Evolutionary conservation across 1,140 invertebrate species (phyloP).

Genomic region (Parasteatoda tepidariorum): DNA sequence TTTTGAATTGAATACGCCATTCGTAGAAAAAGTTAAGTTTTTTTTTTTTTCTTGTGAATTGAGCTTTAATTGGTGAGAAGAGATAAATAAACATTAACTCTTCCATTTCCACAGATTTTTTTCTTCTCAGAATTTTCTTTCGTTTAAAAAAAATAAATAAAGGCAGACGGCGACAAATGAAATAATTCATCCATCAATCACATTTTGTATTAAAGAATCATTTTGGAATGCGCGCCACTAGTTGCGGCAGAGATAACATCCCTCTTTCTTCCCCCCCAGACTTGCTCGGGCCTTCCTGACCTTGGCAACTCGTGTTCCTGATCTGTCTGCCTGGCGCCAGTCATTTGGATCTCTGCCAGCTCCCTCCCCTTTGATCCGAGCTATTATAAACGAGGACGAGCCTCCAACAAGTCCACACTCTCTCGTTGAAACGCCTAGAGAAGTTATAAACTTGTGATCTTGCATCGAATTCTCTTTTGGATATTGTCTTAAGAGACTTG

Average conservation of each 20-base stretch:
- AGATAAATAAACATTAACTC: no score
- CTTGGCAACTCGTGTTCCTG: conserved; percentile 32
- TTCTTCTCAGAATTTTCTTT: no score
- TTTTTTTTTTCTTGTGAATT: no score
- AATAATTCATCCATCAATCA: background rate
- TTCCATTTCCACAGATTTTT: no score
- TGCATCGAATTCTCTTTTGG: background rate
- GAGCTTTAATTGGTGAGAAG: no score
- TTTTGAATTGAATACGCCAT: no score
- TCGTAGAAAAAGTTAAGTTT: no score
- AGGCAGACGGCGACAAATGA: background rate
- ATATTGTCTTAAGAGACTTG: background rate
- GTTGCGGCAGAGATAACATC: background rate
- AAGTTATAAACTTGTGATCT: background rate
- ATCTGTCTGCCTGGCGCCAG: conserved; percentile 29
- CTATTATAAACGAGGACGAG: conserved; percentile 31
- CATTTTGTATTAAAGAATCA: no score
- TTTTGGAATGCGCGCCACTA: conserved; percentile 13
- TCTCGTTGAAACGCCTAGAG: background rate
- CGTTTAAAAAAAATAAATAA: no score
- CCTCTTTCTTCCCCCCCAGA: background rate
- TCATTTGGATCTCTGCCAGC: conserved; percentile 24
- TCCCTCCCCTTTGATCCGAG: background rate
- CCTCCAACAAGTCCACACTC: conserved; percentile 14
- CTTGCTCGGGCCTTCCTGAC: conserved; percentile 45